Evolutionary conservation across 2,113 vertebrate species (phyloP), one percentile per base, ranked within the genome.

Genomic region (Chloebia gouldiae): DNA sequence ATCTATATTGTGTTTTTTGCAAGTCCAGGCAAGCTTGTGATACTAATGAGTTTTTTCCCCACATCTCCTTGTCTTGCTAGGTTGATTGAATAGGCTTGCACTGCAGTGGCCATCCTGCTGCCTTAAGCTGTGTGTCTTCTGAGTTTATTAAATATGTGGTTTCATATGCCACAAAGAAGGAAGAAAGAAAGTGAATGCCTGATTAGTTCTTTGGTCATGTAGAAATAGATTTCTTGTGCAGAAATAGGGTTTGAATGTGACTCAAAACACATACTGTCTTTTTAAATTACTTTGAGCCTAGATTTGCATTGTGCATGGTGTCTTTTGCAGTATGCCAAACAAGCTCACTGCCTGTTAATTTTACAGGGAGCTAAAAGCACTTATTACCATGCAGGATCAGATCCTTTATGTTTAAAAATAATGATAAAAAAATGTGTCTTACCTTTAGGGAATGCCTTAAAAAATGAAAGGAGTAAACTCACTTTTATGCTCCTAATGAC

Each of bases 401-500:
- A 57, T 37, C 61, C 77, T 54, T 86, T 73, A n/a, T 92, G 65
- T 88, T 94, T 89, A 86, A 51, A 78, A 93, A 84, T 63, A 72
- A 40, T 50, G 59, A 56, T 22, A 33, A 73, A 65, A 49, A 66
- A 53, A 27, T 39, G 4, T 51, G 35, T 88, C 33, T 93, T 86
- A 56, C 80, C 57, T 75, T 72, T 84, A 84, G 83, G 73, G n/a
- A 88, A 81, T 82, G 50, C 60, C 49, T 90, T 93, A 91, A 42
- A 85, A 81, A 96, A 77, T 91, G 49, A 93, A 96, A 96, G 69
- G 39, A 27, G 31, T 85, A 89, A 90, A 72, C 50, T 82, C 71
- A 71, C 89, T 93, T 91, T 91, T 82, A 35, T 95, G 40, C 28
- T 94, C 19, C 60, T 95, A 96, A 95, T 93, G 76, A 92, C 76